Conservation (phyloP, 2,888 invertebrate species). For the Caenorhabditis sinica region DNA sequence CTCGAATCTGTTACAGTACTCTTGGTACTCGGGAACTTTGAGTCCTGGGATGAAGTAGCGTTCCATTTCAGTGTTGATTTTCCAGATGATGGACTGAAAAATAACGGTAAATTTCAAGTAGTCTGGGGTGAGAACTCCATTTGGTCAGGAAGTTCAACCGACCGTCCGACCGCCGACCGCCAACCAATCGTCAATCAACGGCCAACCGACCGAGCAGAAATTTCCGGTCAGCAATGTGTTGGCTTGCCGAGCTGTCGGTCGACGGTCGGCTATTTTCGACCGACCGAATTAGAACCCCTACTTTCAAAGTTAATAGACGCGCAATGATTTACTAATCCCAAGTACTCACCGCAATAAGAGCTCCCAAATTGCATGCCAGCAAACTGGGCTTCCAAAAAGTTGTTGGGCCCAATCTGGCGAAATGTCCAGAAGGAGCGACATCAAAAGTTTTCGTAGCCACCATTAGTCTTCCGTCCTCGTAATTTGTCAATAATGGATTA, state of each 20-base stretch:
- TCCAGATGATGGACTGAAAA: constrained; percentile 46
- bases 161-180: too few relatives aligned
- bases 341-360: constrained; percentile 15
- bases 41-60: constrained; percentile 25
- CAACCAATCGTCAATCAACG: too few relatives aligned
- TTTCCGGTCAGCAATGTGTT: too few relatives aligned
- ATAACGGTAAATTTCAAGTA: too few relatives aligned
- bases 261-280: too few relatives aligned
- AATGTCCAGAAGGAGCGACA: constrained; percentile 8
- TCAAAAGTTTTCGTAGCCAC: constrained; percentile 28
- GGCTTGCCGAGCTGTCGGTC: too few relatives aligned
- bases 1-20: constrained; percentile 1
- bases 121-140: neutral
- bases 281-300: too few relatives aligned
- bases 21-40: constrained; percentile 1
- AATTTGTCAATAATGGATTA: neutral
- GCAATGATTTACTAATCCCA: neutral
- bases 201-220: too few relatives aligned
- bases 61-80: constrained; percentile 23
- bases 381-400: constrained; percentile 26
- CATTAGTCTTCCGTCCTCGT: constrained; percentile 20
- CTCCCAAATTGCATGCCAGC: constrained; percentile 23
- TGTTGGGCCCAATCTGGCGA: constrained; percentile 1
- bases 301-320: too few relatives aligned
- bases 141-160: too few relatives aligned